Evolutionary conservation across 2,888 invertebrate species (phyloP).

Genomic region (Eilema caniola): DNA sequence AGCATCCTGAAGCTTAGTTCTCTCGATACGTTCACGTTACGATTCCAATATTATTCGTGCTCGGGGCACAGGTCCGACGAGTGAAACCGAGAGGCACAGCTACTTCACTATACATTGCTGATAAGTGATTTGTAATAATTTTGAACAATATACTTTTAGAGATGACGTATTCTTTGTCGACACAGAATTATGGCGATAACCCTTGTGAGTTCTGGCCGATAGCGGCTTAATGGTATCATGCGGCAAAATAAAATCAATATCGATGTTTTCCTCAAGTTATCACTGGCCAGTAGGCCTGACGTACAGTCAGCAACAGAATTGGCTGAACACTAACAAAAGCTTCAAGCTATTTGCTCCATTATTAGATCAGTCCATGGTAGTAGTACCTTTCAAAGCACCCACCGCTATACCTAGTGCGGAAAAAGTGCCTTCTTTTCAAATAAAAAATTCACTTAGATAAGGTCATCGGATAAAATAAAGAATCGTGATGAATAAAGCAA

Average conservation of each 20-base stretch:
- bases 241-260: constrained; percentile 22
- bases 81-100: background rate
- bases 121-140: background rate
- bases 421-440: too few relatives aligned
- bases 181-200: constrained; percentile 15
- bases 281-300: background rate
- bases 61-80: too few relatives aligned
- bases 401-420: too few relatives aligned
- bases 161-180: constrained; percentile 32
- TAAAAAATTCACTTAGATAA: too few relatives aligned
- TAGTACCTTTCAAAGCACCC: too few relatives aligned
- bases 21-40: too few relatives aligned
- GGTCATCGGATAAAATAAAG: too few relatives aligned
- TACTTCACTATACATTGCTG: background rate
- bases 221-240: constrained; percentile 9
- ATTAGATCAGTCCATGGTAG: too few relatives aligned
- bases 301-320: background rate
- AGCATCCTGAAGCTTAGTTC: too few relatives aligned
- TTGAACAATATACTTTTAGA: constrained; percentile 30
- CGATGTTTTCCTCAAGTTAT: constrained; percentile 4
- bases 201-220: constrained; percentile 4
- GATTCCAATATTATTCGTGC: too few relatives aligned
- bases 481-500: too few relatives aligned
- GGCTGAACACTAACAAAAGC: background rate
- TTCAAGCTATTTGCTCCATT: background rate